A percentile compares a stretch with the other conserved stretches of the same genome.
These are phyloP conservation scores for Eupithecia vulgata DNA, from an alignment of 2,888 invertebrate genomes.

Conservation along the genomic window DNA sequence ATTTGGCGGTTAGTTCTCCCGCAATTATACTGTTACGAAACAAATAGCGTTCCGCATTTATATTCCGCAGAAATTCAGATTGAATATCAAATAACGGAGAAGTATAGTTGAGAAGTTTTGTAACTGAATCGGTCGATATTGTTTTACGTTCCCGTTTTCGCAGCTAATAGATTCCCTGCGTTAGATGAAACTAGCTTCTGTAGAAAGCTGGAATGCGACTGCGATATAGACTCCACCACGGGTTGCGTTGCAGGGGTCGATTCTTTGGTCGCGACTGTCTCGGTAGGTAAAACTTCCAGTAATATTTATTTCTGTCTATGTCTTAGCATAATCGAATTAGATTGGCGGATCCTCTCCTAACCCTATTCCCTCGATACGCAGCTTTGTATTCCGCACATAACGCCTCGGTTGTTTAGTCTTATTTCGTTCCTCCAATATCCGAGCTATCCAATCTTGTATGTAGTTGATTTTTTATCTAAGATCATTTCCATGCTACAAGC, in stretches of 20 bases:
- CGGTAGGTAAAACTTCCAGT: not conserved
- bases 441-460: slow-evolving; percentile 9
- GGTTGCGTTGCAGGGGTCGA: not conserved
- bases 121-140: slow-evolving; percentile 7
- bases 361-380: not conserved
- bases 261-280: not conserved
- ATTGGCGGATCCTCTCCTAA: not conserved
- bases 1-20: slow-evolving; percentile 10
- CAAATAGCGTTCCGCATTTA: slow-evolving; percentile 3
- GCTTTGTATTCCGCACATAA: not conserved
- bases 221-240: not conserved
- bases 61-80: not conserved
- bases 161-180: not conserved
- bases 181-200: not conserved
- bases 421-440: not conserved
- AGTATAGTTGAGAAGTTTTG: slow-evolving; percentile 6
- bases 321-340: slow-evolving; percentile 1
- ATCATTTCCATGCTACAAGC: slow-evolving; percentile 28
- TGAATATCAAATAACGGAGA: slow-evolving; percentile 10
- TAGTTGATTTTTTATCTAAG: slow-evolving; percentile 18
- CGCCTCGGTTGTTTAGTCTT: not conserved
- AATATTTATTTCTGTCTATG: not conserved
- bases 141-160: slow-evolving; percentile 1
- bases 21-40: slow-evolving; percentile 11
- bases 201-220: not conserved